Percentiles rank a stretch among this genome's conserved stretches.
These are phyloP conservation scores for Campaea margaritaria DNA, from an alignment of 2,888 invertebrate genomes.

Conservation along the genomic window DNA sequence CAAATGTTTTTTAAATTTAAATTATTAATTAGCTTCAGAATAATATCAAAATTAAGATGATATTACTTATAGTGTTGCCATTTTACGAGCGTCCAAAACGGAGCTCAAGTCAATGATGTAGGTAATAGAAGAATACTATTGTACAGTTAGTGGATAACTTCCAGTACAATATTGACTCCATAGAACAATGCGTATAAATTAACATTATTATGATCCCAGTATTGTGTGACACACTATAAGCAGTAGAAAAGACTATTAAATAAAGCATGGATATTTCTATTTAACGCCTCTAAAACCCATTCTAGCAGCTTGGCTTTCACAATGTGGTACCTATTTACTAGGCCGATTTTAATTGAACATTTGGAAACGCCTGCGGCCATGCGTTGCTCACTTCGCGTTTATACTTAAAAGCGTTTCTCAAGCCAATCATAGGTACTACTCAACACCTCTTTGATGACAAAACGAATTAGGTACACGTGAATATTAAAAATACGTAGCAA, in stretches of 20 bases:
- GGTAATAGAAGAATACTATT: too few relatives aligned
- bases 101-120: too few relatives aligned
- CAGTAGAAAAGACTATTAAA: neutral
- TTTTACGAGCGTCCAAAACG: too few relatives aligned
- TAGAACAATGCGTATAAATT: conserved; percentile 18
- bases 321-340: conserved; percentile 1
- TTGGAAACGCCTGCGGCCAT: conserved; percentile 28
- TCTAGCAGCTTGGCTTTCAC: neutral
- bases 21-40: too few relatives aligned
- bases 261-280: neutral
- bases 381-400: conserved; percentile 27
- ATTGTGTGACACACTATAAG: neutral
- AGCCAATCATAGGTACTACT: too few relatives aligned
- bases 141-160: too few relatives aligned
- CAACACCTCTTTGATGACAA: too few relatives aligned
- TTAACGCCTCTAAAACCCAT: neutral
- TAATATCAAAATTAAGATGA: too few relatives aligned
- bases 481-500: conserved; percentile 14
- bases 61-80: too few relatives aligned
- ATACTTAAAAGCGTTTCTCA: neutral
- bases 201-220: conserved; percentile 4
- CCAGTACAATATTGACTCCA: neutral
- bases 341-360: conserved; percentile 30
- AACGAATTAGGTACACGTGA: too few relatives aligned
- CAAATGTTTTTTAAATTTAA: too few relatives aligned